A percentile compares a stretch with the other conserved stretches of the same genome.
Evolutionary conservation across 2,888 invertebrate genomes (phyloP).

Genomic region (Oscheius sp.): DNA sequence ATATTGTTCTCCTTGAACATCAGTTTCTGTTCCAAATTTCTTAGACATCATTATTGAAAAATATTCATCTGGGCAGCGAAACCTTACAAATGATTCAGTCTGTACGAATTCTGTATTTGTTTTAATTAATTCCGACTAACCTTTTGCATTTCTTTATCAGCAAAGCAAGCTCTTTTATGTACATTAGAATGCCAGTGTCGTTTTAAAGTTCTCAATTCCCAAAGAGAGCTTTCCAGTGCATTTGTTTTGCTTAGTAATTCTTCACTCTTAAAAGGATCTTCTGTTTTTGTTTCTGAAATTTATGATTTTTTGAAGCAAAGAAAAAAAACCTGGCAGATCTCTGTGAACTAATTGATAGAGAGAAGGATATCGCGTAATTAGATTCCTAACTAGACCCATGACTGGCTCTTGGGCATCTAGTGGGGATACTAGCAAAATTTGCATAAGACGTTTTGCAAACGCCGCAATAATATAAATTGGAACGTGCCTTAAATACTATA

Average conservation of each 20-base stretch:
- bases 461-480: constrained; percentile 90
- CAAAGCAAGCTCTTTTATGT: constrained; percentile 52
- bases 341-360: constrained; percentile 73
- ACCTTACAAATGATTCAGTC: constrained; percentile 51
- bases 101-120: constrained; percentile 1
- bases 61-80: constrained; percentile 44
- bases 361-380: constrained; percentile 85
- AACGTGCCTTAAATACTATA: constrained; percentile 78
- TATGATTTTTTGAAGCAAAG: constrained; percentile 27
- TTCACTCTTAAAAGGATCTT: constrained; percentile 71
- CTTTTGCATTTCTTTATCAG: constrained; percentile 47
- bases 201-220: constrained; percentile 79
- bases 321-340: constrained; percentile 32
- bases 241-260: constrained; percentile 83
- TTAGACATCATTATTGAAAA: constrained; percentile 50
- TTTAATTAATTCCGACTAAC: neutral
- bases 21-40: constrained; percentile 46
- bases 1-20: constrained; percentile 35
- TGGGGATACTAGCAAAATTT: constrained; percentile 84
- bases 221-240: constrained; percentile 87
- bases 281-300: constrained; percentile 82
- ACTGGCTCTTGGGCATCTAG: constrained; percentile 81
- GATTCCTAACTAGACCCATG: constrained; percentile 84
- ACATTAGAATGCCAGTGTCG: constrained; percentile 55
- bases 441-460: constrained; percentile 86